phyloP scores from a whole-genome alignment of 2,797 vertebrate species.

The Florisuga fusca region DNA sequence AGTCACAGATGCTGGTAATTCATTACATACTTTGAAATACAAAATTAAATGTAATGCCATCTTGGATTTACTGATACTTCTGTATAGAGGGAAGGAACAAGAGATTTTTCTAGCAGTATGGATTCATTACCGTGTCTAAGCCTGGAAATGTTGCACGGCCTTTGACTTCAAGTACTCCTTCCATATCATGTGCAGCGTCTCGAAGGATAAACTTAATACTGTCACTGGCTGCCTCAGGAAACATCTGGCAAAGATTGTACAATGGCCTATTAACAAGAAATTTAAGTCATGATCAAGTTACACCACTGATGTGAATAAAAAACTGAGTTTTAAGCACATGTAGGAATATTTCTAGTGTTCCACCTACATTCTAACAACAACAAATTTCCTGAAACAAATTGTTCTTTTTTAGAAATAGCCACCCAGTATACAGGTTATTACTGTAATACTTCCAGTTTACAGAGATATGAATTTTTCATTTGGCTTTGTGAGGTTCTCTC shows the following conservation, averaged over 20 bases:
- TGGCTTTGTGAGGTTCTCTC: background rate
- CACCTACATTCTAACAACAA: background rate
- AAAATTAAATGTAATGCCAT: background rate
- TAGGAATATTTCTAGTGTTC: background rate
- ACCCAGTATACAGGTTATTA: background rate
- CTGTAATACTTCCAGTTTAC: background rate
- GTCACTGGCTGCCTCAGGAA: conserved; percentile 85
- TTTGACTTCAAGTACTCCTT: conserved; percentile 86
- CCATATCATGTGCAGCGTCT: conserved; percentile 87
- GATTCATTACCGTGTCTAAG: conserved; percentile 84
- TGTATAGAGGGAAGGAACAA: background rate
- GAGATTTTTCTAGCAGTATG: background rate
- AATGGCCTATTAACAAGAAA: conserved; percentile 83
- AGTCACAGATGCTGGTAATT: background rate
- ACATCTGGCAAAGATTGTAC: conserved; percentile 90
- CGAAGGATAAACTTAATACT: conserved; percentile 82
- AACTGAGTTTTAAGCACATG: background rate
- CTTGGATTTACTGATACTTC: background rate
- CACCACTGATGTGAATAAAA: background rate
- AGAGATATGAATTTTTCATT: background rate
- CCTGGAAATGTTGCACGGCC: conserved; percentile 83
- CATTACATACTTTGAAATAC: background rate
- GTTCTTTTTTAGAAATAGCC: background rate
- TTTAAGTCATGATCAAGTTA: background rate
- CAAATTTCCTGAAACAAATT: background rate